phyloP scores from a whole-genome alignment of 2,888 invertebrate species.

The Blastobasis adustella region DNA sequence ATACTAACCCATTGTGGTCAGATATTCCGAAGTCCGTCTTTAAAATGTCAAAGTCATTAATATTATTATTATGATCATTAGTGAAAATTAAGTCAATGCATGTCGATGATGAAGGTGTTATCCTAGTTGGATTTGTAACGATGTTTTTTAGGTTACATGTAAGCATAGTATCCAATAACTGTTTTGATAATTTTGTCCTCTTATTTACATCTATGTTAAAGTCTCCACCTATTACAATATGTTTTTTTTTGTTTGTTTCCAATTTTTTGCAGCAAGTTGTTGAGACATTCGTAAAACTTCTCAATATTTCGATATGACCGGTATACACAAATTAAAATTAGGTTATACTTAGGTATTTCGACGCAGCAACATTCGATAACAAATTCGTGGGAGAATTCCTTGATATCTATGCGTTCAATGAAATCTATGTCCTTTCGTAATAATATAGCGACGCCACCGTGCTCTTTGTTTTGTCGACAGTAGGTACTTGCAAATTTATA shows the following conservation, averaged over 20 bases:
- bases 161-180: background rate
- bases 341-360: background rate
- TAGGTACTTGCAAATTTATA: background rate
- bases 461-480: background rate
- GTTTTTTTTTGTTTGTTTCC: background rate
- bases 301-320: background rate
- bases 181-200: background rate
- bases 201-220: background rate
- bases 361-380: background rate
- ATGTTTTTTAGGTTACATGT: background rate
- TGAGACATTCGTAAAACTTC: background rate
- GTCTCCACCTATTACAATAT: background rate
- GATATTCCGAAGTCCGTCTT: background rate
- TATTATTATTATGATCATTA: background rate
- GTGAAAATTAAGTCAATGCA: background rate
- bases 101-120: background rate
- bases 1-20: background rate
- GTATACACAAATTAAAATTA: background rate
- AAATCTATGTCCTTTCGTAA: background rate
- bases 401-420: background rate
- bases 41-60: too few relatives aligned
- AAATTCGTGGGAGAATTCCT: background rate
- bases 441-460: background rate
- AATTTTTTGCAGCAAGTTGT: background rate
- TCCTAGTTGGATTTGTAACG: background rate